Evolutionary conservation across 2,888 invertebrate genomes (phyloP), one percentile per base, ranked within the genome.

Genomic region (Halictus ligatus): DNA sequence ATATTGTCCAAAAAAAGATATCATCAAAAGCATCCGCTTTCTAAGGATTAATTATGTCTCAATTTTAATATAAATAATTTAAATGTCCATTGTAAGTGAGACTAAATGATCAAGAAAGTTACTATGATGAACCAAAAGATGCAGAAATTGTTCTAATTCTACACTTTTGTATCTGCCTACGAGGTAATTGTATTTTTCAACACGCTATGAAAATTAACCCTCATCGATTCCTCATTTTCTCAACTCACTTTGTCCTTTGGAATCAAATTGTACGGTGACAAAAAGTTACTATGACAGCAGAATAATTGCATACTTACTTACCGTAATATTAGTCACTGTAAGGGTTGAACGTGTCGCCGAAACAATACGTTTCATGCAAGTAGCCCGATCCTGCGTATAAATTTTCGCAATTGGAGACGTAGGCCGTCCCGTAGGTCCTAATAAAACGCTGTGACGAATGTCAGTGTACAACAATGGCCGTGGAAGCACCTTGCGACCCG

Each of bases 401-500:
- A n/a, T 3, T 43, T 73, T 21, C 10, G 73, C 21, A 84, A 88
- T 86, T 71, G 43, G 85, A 78, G 78, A 75, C 82, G 75, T 71
- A 83, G 80, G 79, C 67, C 74, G 69, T 64, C 72, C 67, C 75
- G 72, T 74, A 73, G 78, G 74, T 83, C 81, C 87, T 84, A 91
- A 89, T 91, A 89, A 90, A 91, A 87, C 83, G 81, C 82, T 87
- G 87, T 90, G 86, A 83, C 89, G 91, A 91, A 90, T 90, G 90
- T 88, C 85, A 74, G 64, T 75, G 85, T 80, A 83, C 89, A 85
- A 87, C 89, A 85, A 87, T 87, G 78, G 83, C 85, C 78, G 89
- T 85, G 86, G 88, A 92, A 88, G 90, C 93, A 93, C 93, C 94
- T 94, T 94, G 93, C 92, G 35, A 81, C 73, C 86, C 79, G 86